Percentiles rank a stretch among this genome's conserved stretches.
Conservation (phyloP, 2,888 invertebrate species). For the Cheilosia variabilis region DNA sequence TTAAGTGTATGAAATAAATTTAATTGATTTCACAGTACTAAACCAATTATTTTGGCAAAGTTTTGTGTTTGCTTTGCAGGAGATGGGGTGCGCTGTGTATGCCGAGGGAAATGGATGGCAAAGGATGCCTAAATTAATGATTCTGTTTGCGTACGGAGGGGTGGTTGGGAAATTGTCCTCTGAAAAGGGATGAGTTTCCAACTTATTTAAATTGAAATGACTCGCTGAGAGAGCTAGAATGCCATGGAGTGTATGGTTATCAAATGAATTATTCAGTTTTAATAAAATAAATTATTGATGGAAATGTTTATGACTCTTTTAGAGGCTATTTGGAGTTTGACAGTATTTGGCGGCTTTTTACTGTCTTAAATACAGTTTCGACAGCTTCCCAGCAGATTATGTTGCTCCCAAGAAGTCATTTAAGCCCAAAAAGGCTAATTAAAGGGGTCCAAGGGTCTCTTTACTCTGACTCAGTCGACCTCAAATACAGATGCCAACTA, state of each 20-base stretch:
- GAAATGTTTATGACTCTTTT: too few relatives aligned
- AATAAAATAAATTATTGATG: too few relatives aligned
- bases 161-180: not conserved
- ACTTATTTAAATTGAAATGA: not conserved
- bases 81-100: not conserved
- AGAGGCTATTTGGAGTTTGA: too few relatives aligned
- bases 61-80: conserved; percentile 29
- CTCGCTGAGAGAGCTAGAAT: not conserved
- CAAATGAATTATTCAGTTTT: too few relatives aligned
- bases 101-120: conserved; percentile 2
- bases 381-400: too few relatives aligned
- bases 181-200: not conserved
- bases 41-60: conserved; percentile 64
- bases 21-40: conserved; percentile 64
- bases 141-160: not conserved
- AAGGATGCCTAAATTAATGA: conserved; percentile 11
- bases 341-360: too few relatives aligned
- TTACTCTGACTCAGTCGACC: too few relatives aligned
- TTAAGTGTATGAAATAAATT: conserved; percentile 64
- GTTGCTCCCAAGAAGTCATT: too few relatives aligned
- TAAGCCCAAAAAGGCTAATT: too few relatives aligned
- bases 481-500: too few relatives aligned
- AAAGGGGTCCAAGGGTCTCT: too few relatives aligned
- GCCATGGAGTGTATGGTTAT: not conserved
- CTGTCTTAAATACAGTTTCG: too few relatives aligned